Conservation (phyloP, 2,113 vertebrate genomes). For the Vimba vimba region DNA sequence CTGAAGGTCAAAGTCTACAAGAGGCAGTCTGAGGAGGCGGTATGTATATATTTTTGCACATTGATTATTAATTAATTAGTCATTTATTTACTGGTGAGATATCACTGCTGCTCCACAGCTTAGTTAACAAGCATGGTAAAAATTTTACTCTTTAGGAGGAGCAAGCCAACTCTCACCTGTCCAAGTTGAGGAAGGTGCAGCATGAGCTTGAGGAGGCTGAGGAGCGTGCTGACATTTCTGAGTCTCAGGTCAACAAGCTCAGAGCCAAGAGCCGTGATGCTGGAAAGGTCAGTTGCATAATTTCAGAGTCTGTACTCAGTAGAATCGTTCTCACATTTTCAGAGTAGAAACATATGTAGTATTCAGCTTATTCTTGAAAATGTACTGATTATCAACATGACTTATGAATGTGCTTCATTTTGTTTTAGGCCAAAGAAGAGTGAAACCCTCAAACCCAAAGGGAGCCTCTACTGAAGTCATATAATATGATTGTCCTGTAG, state of each 20-base stretch:
- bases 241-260: no score
- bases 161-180: not conserved
- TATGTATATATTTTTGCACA: not conserved
- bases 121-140: constrained; percentile 1
- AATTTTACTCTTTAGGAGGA: constrained; percentile 65
- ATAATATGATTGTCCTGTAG: constrained; percentile 32
- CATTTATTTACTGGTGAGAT: not conserved
- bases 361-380: not conserved
- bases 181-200: no score
- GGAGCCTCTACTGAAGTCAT: constrained; percentile 34
- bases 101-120: not conserved
- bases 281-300: not conserved
- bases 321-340: not conserved
- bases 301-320: constrained; percentile 24
- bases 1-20: constrained; percentile 92
- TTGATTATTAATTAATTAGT: not conserved
- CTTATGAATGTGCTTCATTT: not conserved
- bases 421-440: constrained; percentile 47
- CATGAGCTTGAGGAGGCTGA: no score
- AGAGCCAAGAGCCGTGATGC: no score
- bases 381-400: not conserved
- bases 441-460: constrained; percentile 3
- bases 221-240: no score
- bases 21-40: constrained; percentile 88
- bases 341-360: not conserved